A percentile compares a stretch with the other conserved stretches of the same genome.
These are phyloP conservation scores for Grammomys dolichurus DNA, from an alignment of 2,113 vertebrate genomes.

Conservation along the genomic window DNA sequence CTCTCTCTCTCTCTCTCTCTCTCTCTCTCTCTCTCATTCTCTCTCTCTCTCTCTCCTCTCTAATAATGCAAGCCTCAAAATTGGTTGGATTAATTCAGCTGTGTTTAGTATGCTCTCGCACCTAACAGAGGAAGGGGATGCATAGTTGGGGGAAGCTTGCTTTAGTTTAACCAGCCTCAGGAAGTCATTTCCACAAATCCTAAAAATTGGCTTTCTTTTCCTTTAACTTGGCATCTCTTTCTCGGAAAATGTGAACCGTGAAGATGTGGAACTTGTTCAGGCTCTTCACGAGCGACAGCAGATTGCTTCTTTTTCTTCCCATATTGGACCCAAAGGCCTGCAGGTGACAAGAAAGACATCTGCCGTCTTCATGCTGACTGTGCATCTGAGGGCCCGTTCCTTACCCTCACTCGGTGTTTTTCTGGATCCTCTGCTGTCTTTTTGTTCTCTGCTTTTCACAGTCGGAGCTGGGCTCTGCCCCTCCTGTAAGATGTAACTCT, in stretches of 20 bases:
- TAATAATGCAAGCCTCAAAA: constrained; percentile 25
- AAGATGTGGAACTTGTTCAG: constrained; percentile 46
- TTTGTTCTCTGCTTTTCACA: constrained; percentile 3
- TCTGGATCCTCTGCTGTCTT: not conserved
- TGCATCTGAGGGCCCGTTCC: not conserved
- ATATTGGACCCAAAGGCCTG: not conserved
- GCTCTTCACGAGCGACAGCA: not conserved
- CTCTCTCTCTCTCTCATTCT: too few species aligned
- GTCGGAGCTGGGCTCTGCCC: not conserved
- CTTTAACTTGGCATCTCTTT: constrained; percentile 36
- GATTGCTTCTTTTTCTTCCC: not conserved
- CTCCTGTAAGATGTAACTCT: not conserved
- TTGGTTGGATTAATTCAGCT: constrained; percentile 64
- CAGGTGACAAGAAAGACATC: not conserved
- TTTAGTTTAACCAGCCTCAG: not conserved
- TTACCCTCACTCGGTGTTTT: not conserved
- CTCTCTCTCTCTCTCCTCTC: not conserved
- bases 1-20: too few species aligned
- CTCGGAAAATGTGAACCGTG: not conserved
- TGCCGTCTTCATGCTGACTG: not conserved
- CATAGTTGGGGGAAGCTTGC: not conserved
- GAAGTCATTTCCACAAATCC: constrained; percentile 58
- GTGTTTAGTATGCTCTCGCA: not conserved
- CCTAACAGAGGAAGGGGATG: constrained; percentile 5
- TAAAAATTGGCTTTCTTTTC: constrained; percentile 49